A percentile compares a stretch with the other conserved stretches of the same genome.
phyloP scores from a whole-genome alignment of 2,113 vertebrate genomes.

The Orycteropus afer region DNA sequence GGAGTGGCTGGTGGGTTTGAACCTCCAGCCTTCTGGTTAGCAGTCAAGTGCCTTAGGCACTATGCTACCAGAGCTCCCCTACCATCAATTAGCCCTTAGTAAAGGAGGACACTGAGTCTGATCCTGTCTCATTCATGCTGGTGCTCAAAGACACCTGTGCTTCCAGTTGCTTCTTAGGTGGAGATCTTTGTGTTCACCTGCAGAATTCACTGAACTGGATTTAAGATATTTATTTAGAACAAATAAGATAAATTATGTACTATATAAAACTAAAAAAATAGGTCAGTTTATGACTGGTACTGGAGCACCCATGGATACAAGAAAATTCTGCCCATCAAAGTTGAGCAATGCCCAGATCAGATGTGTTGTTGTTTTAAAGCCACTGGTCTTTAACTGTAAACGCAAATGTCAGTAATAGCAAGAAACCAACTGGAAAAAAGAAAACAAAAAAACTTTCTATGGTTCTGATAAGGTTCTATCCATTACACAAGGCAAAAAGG shows the following conservation, averaged over 20 bases:
- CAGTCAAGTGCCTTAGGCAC: no score
- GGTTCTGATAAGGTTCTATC: background rate
- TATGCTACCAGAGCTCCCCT: no score
- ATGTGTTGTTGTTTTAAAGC: fast-evolving
- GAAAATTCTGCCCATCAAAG: background rate
- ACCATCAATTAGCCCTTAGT: no score
- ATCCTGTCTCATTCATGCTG: background rate
- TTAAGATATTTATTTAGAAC: background rate
- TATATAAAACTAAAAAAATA: background rate
- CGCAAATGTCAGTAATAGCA: background rate
- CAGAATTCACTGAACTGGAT: background rate
- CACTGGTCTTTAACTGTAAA: background rate
- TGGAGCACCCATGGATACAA: background rate
- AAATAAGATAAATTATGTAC: background rate
- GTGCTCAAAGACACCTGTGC: background rate
- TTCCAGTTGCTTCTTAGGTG: background rate
- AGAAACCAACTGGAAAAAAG: background rate
- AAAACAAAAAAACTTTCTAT: background rate
- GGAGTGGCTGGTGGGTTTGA: no score
- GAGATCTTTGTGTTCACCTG: background rate
- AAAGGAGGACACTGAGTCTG: no score
- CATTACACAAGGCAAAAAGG: background rate
- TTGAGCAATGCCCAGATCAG: background rate
- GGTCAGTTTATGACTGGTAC: background rate
- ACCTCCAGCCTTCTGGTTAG: no score